Percentiles rank a stretch among this genome's conserved stretches.
Evolutionary conservation across 2,888 invertebrate genomes (phyloP).

Genomic region (Pasiphila rectangulata): DNA sequence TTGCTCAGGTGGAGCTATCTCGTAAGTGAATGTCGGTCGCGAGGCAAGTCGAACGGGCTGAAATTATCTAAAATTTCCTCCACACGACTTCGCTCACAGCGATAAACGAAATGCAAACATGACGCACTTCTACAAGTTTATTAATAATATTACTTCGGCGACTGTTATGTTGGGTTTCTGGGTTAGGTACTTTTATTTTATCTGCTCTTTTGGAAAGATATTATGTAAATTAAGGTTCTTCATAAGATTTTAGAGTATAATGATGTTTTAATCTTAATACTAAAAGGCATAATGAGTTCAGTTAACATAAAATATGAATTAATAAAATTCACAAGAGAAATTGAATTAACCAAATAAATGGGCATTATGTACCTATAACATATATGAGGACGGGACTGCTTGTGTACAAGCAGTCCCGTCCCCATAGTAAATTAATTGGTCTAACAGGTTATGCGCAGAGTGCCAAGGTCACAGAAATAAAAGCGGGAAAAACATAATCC

Average conservation of each 20-base stretch:
- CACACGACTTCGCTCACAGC: constrained; percentile 41
- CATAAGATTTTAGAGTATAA: constrained; percentile 16
- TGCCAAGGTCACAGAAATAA: too few species aligned
- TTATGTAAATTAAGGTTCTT: constrained; percentile 18
- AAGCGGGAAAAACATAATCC: too few species aligned
- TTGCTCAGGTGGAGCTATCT: constrained; percentile 38
- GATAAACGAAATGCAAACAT: constrained; percentile 63
- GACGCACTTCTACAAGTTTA: constrained; percentile 35
- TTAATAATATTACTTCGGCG: constrained; percentile 26
- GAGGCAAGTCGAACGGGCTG: constrained; percentile 36
- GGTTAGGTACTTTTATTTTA: constrained; percentile 20
- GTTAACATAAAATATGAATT: too few species aligned
- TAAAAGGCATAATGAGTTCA: neutral
- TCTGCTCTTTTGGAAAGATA: constrained; percentile 18
- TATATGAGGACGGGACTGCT: too few species aligned
- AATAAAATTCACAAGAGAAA: too few species aligned
- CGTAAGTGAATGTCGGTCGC: constrained; percentile 31
- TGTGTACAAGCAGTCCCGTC: too few species aligned
- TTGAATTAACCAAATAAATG: too few species aligned
- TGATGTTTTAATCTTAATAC: constrained; percentile 18
- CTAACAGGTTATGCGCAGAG: too few species aligned
- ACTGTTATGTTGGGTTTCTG: constrained; percentile 18
- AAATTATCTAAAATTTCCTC: constrained; percentile 62
- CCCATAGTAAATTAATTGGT: too few species aligned
- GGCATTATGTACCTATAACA: too few species aligned